Conservation (phyloP, 2,888 invertebrate genomes). For the Drosophila quinaria region DNA sequence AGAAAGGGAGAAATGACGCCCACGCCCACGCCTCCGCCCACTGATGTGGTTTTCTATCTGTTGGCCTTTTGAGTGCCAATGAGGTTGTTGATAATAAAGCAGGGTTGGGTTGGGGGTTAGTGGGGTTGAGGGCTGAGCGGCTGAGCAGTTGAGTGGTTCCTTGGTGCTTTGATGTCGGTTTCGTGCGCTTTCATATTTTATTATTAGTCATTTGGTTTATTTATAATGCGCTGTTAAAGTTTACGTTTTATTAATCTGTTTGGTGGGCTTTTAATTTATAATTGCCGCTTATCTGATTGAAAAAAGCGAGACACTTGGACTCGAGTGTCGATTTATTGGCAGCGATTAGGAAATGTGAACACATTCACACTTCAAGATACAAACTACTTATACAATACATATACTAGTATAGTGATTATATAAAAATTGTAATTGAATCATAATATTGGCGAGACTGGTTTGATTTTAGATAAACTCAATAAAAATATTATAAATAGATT, state of each 20-base stretch:
- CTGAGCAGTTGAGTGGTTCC: not conserved
- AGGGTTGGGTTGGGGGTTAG: conserved; percentile 11
- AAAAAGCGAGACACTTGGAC: conserved; percentile 71
- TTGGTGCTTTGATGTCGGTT: conserved; percentile 65
- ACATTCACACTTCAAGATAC: conserved; percentile 3
- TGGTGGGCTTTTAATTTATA: conserved; percentile 78
- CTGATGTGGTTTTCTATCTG: conserved; percentile 45
- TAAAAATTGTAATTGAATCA: conserved; percentile 11
- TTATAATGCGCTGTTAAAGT: conserved; percentile 75
- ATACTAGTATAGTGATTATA: conserved; percentile 1
- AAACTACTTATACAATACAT: not conserved
- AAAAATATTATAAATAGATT: not conserved
- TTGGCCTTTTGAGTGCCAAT: conserved; percentile 40
- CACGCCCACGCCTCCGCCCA: conserved; percentile 16
- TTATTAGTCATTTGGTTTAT: conserved; percentile 79
- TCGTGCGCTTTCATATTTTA: conserved; percentile 72
- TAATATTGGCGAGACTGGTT: not conserved
- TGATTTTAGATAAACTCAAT: not conserved
- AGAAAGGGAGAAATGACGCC: not conserved
- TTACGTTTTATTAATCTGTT: conserved; percentile 79
- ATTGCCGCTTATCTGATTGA: conserved; percentile 79
- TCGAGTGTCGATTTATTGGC: conserved; percentile 77
- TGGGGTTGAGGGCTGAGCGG: not conserved
- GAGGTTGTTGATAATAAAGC: conserved; percentile 37
- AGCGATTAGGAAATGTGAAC: conserved; percentile 59